phyloP scores from a whole-genome alignment of 1,140 invertebrate genomes.

The Notospermus geniculatus region DNA sequence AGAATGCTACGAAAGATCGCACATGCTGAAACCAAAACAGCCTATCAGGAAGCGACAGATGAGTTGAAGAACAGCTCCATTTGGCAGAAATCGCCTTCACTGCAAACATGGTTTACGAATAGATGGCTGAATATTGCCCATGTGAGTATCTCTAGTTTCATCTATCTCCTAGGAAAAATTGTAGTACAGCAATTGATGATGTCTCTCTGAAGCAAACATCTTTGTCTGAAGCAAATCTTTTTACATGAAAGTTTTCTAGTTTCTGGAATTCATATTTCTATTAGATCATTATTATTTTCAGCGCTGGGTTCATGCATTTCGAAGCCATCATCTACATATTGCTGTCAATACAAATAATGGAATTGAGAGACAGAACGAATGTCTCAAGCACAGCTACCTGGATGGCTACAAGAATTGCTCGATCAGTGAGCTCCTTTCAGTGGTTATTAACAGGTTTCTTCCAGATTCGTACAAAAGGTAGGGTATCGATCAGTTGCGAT shows the following conservation, averaged over 20 bases:
- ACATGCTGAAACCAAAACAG: too few species aligned
- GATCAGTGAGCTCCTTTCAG: neutral
- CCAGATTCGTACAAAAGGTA: conserved; percentile 6
- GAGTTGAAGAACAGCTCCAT: too few species aligned
- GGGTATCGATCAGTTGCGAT: neutral
- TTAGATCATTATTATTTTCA: neutral
- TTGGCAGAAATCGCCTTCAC: too few species aligned
- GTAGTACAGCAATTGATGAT: too few species aligned
- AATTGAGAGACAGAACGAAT: neutral
- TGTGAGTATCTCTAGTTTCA: too few species aligned
- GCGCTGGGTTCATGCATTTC: neutral
- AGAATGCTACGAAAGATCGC: too few species aligned
- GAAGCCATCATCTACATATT: neutral
- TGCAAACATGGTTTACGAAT: too few species aligned
- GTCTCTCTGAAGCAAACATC: too few species aligned
- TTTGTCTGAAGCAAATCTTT: too few species aligned
- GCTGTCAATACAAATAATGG: conserved; percentile 1
- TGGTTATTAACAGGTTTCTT: neutral
- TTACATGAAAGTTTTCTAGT: neutral
- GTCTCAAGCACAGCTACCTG: neutral
- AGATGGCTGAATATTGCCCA: too few species aligned
- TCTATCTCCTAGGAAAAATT: too few species aligned
- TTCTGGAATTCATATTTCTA: neutral
- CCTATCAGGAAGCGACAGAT: too few species aligned
- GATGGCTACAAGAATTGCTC: neutral